phyloP scores from a whole-genome alignment of 2,113 vertebrate species.

The Oncorhynchus kisutch region DNA sequence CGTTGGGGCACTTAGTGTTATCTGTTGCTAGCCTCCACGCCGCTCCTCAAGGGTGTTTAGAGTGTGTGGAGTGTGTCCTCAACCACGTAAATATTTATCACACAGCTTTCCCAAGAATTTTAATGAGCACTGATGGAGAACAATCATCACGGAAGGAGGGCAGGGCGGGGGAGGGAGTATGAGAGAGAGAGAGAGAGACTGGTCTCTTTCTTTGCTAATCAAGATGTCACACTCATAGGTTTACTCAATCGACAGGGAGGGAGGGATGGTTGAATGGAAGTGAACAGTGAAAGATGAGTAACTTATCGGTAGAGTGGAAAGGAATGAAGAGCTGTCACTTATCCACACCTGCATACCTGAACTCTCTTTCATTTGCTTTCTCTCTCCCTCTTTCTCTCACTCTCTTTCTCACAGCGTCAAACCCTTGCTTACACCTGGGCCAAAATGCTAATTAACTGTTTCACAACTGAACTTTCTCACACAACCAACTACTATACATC shows the following conservation, averaged over 20 bases:
- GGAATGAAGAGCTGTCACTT: constrained; percentile 10
- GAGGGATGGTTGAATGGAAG: background rate
- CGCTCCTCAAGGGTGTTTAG: constrained; percentile 58
- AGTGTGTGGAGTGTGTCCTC: constrained; percentile 58
- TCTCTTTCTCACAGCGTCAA: background rate
- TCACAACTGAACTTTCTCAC: background rate
- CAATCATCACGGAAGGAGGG: too few relatives aligned
- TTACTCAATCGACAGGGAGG: too few relatives aligned
- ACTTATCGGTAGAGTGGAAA: constrained; percentile 18
- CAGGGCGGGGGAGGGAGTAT: too few relatives aligned
- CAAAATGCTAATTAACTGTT: too few relatives aligned
- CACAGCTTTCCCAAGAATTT: constrained; percentile 62
- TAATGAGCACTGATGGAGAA: constrained; percentile 67
- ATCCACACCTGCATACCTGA: constrained; percentile 5
- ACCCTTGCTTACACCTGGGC: background rate
- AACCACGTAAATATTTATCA: constrained; percentile 69
- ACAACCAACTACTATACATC: background rate
- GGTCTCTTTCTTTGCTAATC: too few relatives aligned
- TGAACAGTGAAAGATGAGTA: constrained; percentile 60
- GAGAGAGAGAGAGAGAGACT: background rate
- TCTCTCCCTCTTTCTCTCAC: background rate
- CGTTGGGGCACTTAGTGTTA: constrained; percentile 54
- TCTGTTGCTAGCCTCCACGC: constrained; percentile 42
- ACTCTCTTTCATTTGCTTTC: background rate
- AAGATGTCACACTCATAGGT: too few relatives aligned